Evolutionary conservation across 2,888 invertebrate genomes (phyloP).

Genomic region (Troides helena): DNA sequence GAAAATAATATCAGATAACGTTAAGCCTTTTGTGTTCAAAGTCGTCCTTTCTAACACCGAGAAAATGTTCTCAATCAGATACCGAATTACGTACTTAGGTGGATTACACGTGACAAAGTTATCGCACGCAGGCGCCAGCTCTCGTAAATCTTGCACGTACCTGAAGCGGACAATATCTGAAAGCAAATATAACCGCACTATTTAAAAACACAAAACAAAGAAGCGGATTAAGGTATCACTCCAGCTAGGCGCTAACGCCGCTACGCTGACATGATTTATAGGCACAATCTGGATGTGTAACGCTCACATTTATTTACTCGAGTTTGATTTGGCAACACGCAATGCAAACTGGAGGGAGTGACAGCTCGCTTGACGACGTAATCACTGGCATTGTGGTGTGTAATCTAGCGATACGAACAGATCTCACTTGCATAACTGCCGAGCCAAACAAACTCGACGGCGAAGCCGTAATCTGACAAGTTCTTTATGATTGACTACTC

Average conservation of each 20-base stretch:
- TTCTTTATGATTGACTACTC: slow-evolving; percentile 70
- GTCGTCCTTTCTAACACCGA: slow-evolving; percentile 63
- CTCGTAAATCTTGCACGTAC: slow-evolving; percentile 73
- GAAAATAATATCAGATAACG: slow-evolving; percentile 68
- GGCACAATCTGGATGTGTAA: slow-evolving; percentile 64
- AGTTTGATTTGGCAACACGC: slow-evolving; percentile 73
- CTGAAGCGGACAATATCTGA: slow-evolving; percentile 74
- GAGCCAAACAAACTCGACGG: slow-evolving; percentile 64
- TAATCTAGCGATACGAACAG: slow-evolving; percentile 73
- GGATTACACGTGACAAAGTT: slow-evolving; percentile 76
- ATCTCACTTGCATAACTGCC: slow-evolving; percentile 75
- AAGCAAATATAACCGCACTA: slow-evolving; percentile 78
- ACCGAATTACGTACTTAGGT: slow-evolving; percentile 74
- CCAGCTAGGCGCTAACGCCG: slow-evolving; percentile 61
- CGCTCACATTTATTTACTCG: slow-evolving; percentile 63
- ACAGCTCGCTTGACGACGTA: slow-evolving; percentile 72
- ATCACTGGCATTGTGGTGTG: slow-evolving; percentile 74
- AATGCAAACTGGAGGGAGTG: slow-evolving; percentile 52
- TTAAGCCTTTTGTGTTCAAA: slow-evolving; percentile 70
- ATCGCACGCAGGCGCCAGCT: slow-evolving; percentile 72
- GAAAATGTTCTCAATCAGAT: slow-evolving; percentile 72
- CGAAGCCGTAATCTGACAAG: slow-evolving; percentile 69
- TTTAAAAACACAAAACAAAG: slow-evolving; percentile 79
- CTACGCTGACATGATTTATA: slow-evolving; percentile 71
- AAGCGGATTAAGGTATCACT: slow-evolving; percentile 77